Evolutionary conservation across 1,140 invertebrate species (phyloP), one percentile per base, ranked within the genome.

Genomic region (Centruroides sculpturatus): DNA sequence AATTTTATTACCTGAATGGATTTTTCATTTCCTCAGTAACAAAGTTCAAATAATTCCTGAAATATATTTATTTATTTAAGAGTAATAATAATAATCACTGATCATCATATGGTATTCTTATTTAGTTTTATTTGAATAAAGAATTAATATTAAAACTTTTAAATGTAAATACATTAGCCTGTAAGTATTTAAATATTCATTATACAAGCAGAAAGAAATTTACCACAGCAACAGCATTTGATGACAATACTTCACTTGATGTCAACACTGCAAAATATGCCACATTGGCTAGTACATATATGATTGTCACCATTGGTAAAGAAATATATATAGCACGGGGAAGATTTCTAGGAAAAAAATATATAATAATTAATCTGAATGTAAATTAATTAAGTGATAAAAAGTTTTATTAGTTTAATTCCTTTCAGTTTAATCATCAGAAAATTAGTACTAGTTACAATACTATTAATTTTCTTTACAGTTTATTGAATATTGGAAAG

Each of bases 11-110:
- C 81, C 85, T 92, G 73, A 90, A 91, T 55, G 96, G 96, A 75
- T 98, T 92, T 74, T 96, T 92, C 66, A 99, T 89, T 79, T 99
- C 96, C 77, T 99, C 96, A 48, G 96, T 97, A n/a, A 98, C 94
- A 79, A 97, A 98, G 77, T 98, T 98, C 54, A 98, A 79, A 76
- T 97, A 98, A 76, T 98, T 98, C 77, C 76, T 77, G 52, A 13
- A 47, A 50, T 63, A 62, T 23, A 23, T 23, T 23, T 23, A 23
- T 23, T 23, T 23, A 23, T 23, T 23, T 23, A 23, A 23, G 23
- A 23, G 23, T 23, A 23, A 23, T 23, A 23, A 23, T 23, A 23
- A 2, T 23, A 23, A 23, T 23, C 23, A 23, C 23, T 23, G 23
- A 23, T 23, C 23, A 23, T 23, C 23, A 23, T 23, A 23, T 23